Conservation (phyloP, 1,140 invertebrate species). For the Cheumatopsyche charites region DNA sequence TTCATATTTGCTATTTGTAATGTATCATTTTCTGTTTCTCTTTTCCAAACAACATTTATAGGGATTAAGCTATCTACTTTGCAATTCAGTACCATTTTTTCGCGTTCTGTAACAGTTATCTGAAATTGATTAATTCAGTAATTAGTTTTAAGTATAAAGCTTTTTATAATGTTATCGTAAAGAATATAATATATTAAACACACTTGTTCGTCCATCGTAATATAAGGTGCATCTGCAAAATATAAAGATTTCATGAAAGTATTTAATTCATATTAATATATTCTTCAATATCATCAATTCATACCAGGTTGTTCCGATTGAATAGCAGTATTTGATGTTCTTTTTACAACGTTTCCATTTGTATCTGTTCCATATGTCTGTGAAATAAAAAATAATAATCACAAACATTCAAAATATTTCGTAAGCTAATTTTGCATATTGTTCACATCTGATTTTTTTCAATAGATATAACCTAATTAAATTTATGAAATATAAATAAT, state of each 20-base stretch:
- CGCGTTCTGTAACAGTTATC: too few relatives aligned
- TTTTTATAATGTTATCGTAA: too few relatives aligned
- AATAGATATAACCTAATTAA: background rate
- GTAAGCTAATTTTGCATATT: too few relatives aligned
- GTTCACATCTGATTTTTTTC: too few relatives aligned
- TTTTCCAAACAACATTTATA: conserved; percentile 53
- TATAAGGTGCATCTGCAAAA: conserved; percentile 29
- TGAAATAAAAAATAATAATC: too few relatives aligned
- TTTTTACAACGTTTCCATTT: conserved; percentile 52
- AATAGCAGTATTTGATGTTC: conserved; percentile 55
- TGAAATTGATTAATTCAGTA: too few relatives aligned
- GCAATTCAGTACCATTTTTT: conserved; percentile 46
- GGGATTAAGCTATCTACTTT: conserved; percentile 56
- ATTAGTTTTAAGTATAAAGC: too few relatives aligned
- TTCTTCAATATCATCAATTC: background rate
- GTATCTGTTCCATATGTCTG: conserved; percentile 56
- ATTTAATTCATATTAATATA: background rate
- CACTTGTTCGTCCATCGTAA: conserved; percentile 23
- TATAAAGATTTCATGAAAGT: background rate
- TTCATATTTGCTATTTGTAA: too few relatives aligned
- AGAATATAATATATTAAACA: too few relatives aligned
- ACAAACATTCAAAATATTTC: background rate
- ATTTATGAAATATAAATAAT: conserved; percentile 58
- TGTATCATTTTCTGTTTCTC: conserved; percentile 30
- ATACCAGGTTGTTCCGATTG: conserved; percentile 55